Percentiles rank a stretch among this genome's conserved stretches.
These are phyloP conservation scores for Aurelia sp. DNA, from an alignment of 30 jellyfish, hydroid and myxozoan genomes.

Conservation along the genomic window DNA sequence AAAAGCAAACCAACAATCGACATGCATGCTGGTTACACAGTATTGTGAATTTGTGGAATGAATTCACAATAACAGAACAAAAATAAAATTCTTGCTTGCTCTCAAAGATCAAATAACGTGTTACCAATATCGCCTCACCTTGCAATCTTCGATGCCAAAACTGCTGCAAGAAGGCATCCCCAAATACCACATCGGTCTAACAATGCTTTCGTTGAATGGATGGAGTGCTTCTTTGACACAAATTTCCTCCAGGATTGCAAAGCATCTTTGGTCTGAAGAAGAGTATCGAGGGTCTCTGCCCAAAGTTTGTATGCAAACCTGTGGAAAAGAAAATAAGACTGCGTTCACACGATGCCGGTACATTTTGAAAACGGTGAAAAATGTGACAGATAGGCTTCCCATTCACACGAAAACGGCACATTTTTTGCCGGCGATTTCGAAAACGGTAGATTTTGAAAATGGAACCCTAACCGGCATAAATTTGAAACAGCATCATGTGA, in stretches of 20 bases:
- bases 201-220: slow-evolving; percentile 26
- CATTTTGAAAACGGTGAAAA: too few relatives aligned
- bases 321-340: not conserved
- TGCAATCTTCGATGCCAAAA: slow-evolving; percentile 84
- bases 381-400: too few relatives aligned
- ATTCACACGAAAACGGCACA: too few relatives aligned
- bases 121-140: slow-evolving; percentile 44
- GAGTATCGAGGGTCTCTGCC: slow-evolving; percentile 75
- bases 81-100: not conserved
- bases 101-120: not conserved
- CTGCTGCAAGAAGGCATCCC: slow-evolving; percentile 90
- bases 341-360: too few relatives aligned
- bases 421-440: too few relatives aligned
- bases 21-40: too few relatives aligned
- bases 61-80: not conserved
- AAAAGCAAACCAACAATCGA: too few relatives aligned
- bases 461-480: too few relatives aligned
- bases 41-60: too few relatives aligned
- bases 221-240: slow-evolving; percentile 30
- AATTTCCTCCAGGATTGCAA: slow-evolving; percentile 74
- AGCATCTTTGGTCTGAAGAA: slow-evolving; percentile 70
- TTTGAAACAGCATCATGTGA: too few relatives aligned
- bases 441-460: too few relatives aligned
- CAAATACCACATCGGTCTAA: slow-evolving; percentile 80
- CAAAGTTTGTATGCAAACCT: slow-evolving; percentile 90